Base-by-base conservation (phyloP, 2,113 vertebrate genomes). In the Aphyosemion australe region DNA sequence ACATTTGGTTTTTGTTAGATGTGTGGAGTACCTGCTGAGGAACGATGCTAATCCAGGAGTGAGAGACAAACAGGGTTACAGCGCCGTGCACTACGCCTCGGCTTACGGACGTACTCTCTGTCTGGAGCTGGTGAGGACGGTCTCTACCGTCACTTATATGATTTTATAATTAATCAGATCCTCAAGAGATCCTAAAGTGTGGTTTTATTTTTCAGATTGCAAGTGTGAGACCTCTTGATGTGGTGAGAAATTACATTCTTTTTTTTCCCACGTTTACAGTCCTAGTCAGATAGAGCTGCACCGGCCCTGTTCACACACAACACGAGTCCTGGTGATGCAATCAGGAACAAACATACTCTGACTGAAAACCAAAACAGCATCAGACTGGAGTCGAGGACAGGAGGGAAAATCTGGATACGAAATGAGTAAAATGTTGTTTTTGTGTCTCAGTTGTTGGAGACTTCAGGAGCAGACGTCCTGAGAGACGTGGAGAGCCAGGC, bases 21-120 rank as follows among this genome's bases (percentile, higher is more conserved):
- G 96, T 92, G 94, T 99, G 92, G 96, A 98, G 92, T 99, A 98
- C 80, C 91, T 99, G 85, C 51, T 99, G 83, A 94, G 96, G 88
- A 99, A 98, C 1, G 95, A 98, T 70, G 96, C 97, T 61, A 95
- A 99, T 87, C 95, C 96, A 1, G 95, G 94, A 75, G 95, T 97
- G 80, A 92, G 95, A 61, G 97, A 99, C 88, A 94, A 94, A 60
- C 95, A 98, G 89, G 97, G 97, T 72, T 98, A 95, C 86, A 97
- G 94, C 42, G 94, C 96, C 6, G 96, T 99, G 79, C 97, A 99
- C 89, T 99, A 98, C 45, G 92, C 96, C 91, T 90, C 93, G 2
- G 90, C 93, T 19, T 92, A 91, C 4, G 93, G 93, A 43, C 91
- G 91, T 73, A 90, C 90, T 10, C 88, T 91, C 57, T 91, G 92